These are phyloP conservation scores for Thalassoma bifasciatum DNA, from an alignment of 2,113 vertebrate genomes.

Conservation along the genomic window DNA sequence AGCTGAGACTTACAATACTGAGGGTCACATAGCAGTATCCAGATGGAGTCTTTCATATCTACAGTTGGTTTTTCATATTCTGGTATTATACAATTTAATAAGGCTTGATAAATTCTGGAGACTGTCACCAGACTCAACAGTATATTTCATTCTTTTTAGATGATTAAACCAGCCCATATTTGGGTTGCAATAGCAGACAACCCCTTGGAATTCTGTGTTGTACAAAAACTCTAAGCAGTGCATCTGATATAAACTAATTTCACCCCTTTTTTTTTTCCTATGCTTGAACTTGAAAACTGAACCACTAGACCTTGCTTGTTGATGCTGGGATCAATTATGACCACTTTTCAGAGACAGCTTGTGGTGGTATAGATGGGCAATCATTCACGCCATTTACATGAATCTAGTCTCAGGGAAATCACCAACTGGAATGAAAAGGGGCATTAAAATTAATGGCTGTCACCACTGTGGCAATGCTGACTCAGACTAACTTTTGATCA, in stretches of 20 bases:
- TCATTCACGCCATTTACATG: too few species aligned
- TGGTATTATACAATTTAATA: background rate
- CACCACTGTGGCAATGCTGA: too few species aligned
- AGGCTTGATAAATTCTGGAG: background rate
- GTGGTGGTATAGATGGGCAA: too few species aligned
- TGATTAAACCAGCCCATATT: background rate
- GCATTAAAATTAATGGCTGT: too few species aligned
- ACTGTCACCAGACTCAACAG: background rate
- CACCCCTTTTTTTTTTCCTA: too few species aligned
- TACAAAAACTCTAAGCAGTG: background rate
- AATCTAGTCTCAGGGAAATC: too few species aligned
- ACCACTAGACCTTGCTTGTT: too few species aligned
- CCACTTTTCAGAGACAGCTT: too few species aligned
- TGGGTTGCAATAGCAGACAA: background rate
- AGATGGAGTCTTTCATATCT: background rate
- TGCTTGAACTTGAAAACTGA: too few species aligned
- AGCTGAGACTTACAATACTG: slow-evolving; percentile 23
- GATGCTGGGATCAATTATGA: too few species aligned
- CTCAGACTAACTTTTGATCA: too few species aligned
- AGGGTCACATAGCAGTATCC: slow-evolving; percentile 21
- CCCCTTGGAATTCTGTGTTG: background rate
- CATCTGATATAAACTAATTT: background rate
- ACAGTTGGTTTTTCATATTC: background rate
- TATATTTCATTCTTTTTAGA: slow-evolving; percentile 3
- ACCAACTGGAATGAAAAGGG: too few species aligned